phyloP scores from a whole-genome alignment of 2,113 vertebrate genomes.

The Strix aluco region DNA sequence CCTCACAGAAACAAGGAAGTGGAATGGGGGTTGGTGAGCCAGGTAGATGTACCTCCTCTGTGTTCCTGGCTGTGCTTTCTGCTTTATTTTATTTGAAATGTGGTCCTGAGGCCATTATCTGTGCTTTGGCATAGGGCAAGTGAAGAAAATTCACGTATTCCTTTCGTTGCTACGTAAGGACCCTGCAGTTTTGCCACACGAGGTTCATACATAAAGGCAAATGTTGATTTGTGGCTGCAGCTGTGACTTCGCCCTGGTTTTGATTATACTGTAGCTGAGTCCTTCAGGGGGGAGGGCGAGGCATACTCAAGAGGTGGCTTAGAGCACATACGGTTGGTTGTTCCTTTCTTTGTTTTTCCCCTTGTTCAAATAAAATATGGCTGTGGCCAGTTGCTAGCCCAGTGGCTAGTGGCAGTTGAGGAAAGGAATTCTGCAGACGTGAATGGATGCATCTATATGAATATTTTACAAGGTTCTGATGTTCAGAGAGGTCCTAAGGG shows the following conservation, averaged over 20 bases:
- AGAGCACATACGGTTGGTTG: background rate
- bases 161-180: background rate
- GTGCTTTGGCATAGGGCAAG: background rate
- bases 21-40: background rate
- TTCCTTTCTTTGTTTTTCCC: background rate
- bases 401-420: background rate
- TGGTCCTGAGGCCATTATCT: background rate
- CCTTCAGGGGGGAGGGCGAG: background rate
- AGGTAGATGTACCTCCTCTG: background rate
- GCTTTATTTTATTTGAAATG: background rate
- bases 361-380: background rate
- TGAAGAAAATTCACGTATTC: background rate
- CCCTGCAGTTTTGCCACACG: background rate
- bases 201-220: background rate
- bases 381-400: background rate
- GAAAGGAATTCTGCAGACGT: background rate
- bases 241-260: slow-evolving; percentile 1
- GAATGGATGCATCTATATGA: background rate
- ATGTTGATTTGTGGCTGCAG: background rate
- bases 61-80: background rate
- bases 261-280: background rate
- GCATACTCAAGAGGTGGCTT: background rate
- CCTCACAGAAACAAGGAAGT: slow-evolving; percentile 1
- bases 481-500: background rate
- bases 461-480: background rate